Base-by-base conservation (phyloP, 2,113 vertebrate species). In the Spizaetus ornatus region DNA sequence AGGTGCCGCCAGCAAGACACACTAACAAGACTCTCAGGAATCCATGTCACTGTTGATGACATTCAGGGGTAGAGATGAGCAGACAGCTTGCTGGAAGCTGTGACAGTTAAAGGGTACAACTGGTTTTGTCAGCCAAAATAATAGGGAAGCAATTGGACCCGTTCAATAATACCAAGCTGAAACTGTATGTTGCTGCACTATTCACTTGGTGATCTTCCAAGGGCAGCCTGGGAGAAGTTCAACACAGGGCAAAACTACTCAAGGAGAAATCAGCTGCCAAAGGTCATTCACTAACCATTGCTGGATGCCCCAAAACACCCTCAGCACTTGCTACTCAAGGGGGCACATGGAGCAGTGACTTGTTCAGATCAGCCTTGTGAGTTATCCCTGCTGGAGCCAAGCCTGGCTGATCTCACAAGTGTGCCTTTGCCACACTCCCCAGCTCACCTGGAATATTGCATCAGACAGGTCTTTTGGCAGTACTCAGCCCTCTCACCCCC, bases 21-120 rank as follows among this genome's bases (percentile, higher is more conserved):
- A 38, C 66, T 95, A 96, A 96, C 95, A 93, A 82, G 95, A 88
- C 92, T 93, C 95, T 83, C 58, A 81, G 95, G 97, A 71, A 95
- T 86, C 74, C 59, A 26, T 91, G 88, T 96, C 93, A 96, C 22
- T 72, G 53, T 36, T 43, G 74, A 86, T 95, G 90, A 62, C 66
- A 72, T 88, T 91, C 85, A 88, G 93, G 82, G 45, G 31, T 80
- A 91, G 36, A 89, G 63, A 86, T 71, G 76, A 92, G 42, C 80
- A 91, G 77, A 40, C 16, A 95, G 72, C 50, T 74, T 84, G 84
- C 66, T 86, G 67, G 74, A 83, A 94, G n/a, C 82, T 86, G 36
- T 73, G 74, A 19, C 67, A 82, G 40, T 56, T 65, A 71, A 84
- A 88, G 34, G 21, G 48, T 82, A 72, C 74, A 72, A 65, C 47